These are phyloP conservation scores for Ophioninae sp. DNA, from an alignment of 2,888 invertebrate genomes.

Conservation along the genomic window DNA sequence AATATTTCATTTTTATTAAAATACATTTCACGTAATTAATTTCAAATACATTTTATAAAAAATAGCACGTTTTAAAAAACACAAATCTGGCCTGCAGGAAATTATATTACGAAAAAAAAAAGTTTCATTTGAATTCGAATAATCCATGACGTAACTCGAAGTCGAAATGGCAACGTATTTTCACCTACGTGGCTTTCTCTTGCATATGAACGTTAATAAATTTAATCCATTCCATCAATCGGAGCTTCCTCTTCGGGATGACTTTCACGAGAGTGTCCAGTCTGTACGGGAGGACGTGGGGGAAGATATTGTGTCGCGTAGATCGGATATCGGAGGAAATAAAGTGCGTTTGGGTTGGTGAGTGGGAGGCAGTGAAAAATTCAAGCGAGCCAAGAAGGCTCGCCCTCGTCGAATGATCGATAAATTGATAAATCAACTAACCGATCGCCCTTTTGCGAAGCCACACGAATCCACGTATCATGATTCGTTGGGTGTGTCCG, in stretches of 20 bases:
- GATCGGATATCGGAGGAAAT: not conserved
- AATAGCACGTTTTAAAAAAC: too few relatives aligned
- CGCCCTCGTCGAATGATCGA: slow-evolving; percentile 39
- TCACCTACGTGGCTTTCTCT: not conserved
- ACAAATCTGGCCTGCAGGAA: not conserved
- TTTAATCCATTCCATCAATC: not conserved
- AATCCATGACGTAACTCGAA: too few relatives aligned
- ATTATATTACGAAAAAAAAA: not conserved
- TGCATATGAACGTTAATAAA: not conserved
- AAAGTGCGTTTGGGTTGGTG: not conserved
- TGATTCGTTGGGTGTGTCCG: slow-evolving; percentile 53
- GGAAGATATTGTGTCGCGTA: not conserved
- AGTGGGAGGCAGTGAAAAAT: not conserved
- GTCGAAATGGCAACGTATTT: too few relatives aligned
- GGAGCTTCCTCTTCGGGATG: not conserved
- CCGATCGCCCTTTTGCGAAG: slow-evolving; percentile 16
- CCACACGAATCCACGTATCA: slow-evolving; percentile 10
- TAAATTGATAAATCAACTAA: slow-evolving; percentile 48
- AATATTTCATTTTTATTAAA: too few relatives aligned
- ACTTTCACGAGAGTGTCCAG: not conserved
- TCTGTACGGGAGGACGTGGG: not conserved
- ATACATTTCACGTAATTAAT: too few relatives aligned
- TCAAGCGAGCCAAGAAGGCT: not conserved
- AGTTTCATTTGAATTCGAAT: too few relatives aligned
- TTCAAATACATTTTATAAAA: not conserved